Percentiles rank a stretch among this genome's conserved stretches.
Conservation (phyloP, 37 sponge, comb jelly and placozoan species). For the Eunapius fragilis region DNA sequence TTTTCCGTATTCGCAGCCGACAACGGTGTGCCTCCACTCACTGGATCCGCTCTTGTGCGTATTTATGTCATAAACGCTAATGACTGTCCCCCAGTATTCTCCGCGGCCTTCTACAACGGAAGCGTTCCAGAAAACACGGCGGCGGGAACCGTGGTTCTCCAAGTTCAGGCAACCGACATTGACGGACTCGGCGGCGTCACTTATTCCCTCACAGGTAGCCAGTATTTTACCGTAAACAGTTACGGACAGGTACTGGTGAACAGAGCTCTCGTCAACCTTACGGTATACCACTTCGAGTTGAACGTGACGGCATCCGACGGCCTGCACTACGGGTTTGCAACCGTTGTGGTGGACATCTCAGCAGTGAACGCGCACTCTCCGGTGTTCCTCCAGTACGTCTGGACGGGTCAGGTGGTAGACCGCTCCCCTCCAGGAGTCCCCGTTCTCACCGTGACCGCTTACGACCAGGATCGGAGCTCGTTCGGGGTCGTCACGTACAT, state of each 20-base stretch:
- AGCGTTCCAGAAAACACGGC: conserved; percentile 14
- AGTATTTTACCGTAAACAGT: conserved; percentile 29
- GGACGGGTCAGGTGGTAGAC: conserved; percentile 35
- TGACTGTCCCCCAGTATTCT: conserved; percentile 65
- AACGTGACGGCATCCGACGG: conserved; percentile 69
- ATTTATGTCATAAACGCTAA: conserved; percentile 36
- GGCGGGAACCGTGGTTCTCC: conserved; percentile 21
- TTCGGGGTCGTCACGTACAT: conserved; percentile 45
- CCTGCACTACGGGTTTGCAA: conserved; percentile 25
- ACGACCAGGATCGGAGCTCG: conserved; percentile 50
- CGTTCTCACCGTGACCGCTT: conserved; percentile 57
- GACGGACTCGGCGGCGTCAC: conserved; percentile 9
- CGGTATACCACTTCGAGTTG: conserved; percentile 17
- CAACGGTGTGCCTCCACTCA: conserved; percentile 27
- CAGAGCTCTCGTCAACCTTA: not conserved
- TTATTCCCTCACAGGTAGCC: conserved; percentile 20
- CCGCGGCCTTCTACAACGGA: not conserved
- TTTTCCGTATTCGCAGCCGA: conserved; percentile 50
- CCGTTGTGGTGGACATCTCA: conserved; percentile 20
- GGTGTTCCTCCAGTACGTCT: conserved; percentile 30
- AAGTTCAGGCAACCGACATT: conserved; percentile 51
- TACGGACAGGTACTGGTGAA: conserved; percentile 30
- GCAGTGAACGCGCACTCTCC: conserved; percentile 68
- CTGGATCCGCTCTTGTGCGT: conserved; percentile 29
- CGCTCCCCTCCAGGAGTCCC: conserved; percentile 17